phyloP scores from a whole-genome alignment of 2,113 vertebrate species.

The Vulpes ferrilata region DNA sequence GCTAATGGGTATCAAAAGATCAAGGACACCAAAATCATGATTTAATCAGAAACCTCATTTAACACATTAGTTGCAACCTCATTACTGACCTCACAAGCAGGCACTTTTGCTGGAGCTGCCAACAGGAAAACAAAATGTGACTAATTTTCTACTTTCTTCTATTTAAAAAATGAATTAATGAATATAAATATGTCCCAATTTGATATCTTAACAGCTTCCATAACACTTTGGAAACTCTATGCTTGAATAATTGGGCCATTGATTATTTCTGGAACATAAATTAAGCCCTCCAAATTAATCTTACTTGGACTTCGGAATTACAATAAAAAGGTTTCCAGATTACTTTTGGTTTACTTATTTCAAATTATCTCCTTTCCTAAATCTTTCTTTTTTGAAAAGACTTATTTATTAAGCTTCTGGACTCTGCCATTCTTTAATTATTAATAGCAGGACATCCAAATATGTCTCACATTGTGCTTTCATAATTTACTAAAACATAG shows the following conservation, averaged over 20 bases:
- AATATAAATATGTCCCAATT: conserved; percentile 65
- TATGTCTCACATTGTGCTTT: neutral
- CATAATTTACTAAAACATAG: conserved; percentile 42
- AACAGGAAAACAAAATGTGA: conserved; percentile 58
- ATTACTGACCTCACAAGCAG: conserved; percentile 37
- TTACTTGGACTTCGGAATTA: conserved; percentile 63
- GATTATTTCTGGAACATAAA: conserved; percentile 70
- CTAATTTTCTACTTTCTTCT: conserved; percentile 49
- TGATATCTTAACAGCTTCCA: conserved; percentile 54
- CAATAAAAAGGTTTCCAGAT: conserved; percentile 46
- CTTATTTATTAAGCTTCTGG: neutral
- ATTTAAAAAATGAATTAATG: conserved; percentile 51
- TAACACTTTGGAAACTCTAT: conserved; percentile 42
- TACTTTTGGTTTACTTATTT: conserved; percentile 46
- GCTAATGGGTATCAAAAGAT: conserved; percentile 38
- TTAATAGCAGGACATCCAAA: neutral
- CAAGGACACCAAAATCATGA: conserved; percentile 61
- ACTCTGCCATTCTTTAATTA: neutral
- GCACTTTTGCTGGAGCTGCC: neutral
- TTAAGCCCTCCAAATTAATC: conserved; percentile 62
- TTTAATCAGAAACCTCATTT: conserved; percentile 27
- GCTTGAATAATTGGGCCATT: conserved; percentile 62
- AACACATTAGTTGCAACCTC: conserved; percentile 8
- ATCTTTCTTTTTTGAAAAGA: conserved; percentile 30
- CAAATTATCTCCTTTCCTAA: conserved; percentile 49